Conservation (phyloP, 2,797 vertebrate genomes). For the Pyrocephalus nanus region DNA sequence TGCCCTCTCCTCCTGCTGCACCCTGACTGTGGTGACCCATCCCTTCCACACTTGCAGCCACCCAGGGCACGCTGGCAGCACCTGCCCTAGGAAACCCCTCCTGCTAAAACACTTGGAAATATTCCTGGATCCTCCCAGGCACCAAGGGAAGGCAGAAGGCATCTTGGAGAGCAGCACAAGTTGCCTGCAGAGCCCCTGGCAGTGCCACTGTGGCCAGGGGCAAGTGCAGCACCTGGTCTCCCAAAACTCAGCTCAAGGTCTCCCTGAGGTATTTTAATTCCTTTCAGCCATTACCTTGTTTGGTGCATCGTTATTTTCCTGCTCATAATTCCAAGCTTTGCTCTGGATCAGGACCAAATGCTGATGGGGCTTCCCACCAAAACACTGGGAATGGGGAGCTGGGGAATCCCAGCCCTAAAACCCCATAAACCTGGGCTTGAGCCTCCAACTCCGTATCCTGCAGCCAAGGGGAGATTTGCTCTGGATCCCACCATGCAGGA, state of each 20-base stretch:
- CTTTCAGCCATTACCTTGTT: not conserved
- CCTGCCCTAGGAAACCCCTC: not conserved
- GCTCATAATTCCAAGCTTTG: not conserved
- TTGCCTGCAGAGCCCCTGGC: not conserved
- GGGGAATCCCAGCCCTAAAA: not conserved
- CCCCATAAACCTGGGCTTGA: accelerated
- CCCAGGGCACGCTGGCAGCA: not conserved
- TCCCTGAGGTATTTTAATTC: not conserved
- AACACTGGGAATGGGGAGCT: accelerated
- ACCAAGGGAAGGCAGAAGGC: not conserved
- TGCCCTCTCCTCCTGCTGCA: not conserved
- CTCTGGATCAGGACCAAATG: not conserved
- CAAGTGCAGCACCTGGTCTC: not conserved
- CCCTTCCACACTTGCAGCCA: not conserved
- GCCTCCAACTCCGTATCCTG: not conserved
- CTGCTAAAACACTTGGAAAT: not conserved
- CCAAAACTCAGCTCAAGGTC: not conserved
- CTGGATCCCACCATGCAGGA: accelerated
- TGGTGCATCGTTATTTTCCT: not conserved
- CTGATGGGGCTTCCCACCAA: not conserved
- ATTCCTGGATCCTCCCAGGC: not conserved
- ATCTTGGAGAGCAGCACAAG: not conserved
- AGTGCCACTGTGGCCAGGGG: accelerated
- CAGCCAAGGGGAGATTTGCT: not conserved
- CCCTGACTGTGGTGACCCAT: not conserved